Evolutionary conservation across 2,888 invertebrate species (phyloP).

Genomic region (Lottia scabra): DNA sequence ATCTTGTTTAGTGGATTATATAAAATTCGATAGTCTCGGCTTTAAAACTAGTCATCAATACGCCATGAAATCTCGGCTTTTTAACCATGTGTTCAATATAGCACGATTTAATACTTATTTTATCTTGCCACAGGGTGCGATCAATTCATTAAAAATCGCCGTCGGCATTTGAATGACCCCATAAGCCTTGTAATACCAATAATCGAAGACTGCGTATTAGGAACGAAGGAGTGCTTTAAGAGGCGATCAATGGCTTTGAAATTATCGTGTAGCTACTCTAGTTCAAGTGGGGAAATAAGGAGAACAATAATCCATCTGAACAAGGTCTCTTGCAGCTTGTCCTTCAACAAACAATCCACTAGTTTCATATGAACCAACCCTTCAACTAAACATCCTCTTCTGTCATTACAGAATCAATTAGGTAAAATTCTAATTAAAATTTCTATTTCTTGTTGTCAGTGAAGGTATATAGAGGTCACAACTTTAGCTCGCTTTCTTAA

Average conservation of each 20-base stretch:
- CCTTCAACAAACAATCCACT: too few relatives aligned
- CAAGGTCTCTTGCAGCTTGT: too few relatives aligned
- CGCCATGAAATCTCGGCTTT: neutral
- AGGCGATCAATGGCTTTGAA: neutral
- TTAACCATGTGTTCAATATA: neutral
- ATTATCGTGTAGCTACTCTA: neutral
- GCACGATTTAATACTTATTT: constrained; percentile 2
- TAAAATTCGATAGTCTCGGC: neutral
- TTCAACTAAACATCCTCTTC: too few relatives aligned
- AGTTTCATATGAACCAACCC: too few relatives aligned
- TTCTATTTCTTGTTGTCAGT: too few relatives aligned
- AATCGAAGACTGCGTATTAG: neutral
- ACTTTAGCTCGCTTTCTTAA: too few relatives aligned
- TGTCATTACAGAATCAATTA: too few relatives aligned
- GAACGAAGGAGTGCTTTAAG: constrained; percentile 1
- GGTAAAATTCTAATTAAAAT: too few relatives aligned
- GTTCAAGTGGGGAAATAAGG: too few relatives aligned
- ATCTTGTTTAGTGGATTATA: neutral
- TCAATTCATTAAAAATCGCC: neutral
- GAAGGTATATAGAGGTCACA: too few relatives aligned
- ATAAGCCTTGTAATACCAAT: constrained; percentile 1
- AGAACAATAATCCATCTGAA: too few relatives aligned
- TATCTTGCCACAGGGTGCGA: neutral
- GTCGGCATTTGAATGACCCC: neutral
- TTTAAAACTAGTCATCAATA: neutral